phyloP scores from a whole-genome alignment of 2,888 invertebrate species.

The Dynastes grantii region DNA sequence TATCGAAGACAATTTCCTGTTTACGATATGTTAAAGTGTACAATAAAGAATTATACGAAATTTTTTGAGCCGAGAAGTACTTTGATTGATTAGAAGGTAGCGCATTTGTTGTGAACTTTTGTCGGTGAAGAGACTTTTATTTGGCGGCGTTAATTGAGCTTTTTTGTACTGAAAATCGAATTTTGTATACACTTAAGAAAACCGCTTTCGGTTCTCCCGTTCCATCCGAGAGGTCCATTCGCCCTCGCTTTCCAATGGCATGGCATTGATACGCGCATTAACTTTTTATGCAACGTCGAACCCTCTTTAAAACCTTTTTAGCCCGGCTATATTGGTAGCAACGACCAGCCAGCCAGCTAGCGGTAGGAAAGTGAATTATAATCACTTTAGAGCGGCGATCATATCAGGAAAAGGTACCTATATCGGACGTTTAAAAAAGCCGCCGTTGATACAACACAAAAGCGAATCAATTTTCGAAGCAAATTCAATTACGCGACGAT shows the following conservation, averaged over 20 bases:
- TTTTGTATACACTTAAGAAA: background rate
- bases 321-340: background rate
- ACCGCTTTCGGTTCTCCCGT: background rate
- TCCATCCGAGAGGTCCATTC: background rate
- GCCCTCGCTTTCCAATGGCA: background rate
- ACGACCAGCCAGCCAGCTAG: no score
- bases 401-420: constrained; percentile 21
- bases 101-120: no score
- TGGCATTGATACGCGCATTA: constrained; percentile 14
- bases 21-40: no score
- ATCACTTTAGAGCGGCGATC: constrained; percentile 35
- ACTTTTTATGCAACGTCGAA: constrained; percentile 24
- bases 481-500: constrained; percentile 34
- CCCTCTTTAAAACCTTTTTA: constrained; percentile 35
- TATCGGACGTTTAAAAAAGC: constrained; percentile 38
- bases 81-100: background rate
- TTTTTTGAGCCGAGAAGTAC: background rate
- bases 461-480: constrained; percentile 39
- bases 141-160: constrained; percentile 1
- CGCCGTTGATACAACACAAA: constrained; percentile 25
- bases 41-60: background rate
- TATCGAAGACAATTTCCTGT: no score
- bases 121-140: background rate
- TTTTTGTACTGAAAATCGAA: background rate
- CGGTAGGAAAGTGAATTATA: constrained; percentile 28